phyloP scores from a whole-genome alignment of 2,888 invertebrate genomes.

The Drosophila ochracea region DNA sequence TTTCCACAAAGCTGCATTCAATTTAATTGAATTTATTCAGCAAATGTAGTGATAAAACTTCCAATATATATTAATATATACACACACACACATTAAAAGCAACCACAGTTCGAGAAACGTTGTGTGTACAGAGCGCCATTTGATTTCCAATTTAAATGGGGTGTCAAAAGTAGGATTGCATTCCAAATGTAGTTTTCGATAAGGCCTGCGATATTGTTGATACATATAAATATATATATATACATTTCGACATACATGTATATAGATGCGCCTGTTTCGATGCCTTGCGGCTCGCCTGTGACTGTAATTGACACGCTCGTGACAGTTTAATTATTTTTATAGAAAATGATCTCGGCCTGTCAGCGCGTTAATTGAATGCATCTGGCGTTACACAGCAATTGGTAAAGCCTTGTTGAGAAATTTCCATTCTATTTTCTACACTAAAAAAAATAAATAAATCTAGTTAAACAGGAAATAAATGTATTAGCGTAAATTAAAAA shows the following conservation, averaged over 20 bases:
- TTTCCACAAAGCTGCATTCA: conserved; percentile 34
- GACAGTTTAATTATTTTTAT: conserved; percentile 76
- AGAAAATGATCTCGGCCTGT: conserved; percentile 48
- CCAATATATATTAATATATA: conserved; percentile 21
- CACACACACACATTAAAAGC: not conserved
- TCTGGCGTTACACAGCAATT: conserved; percentile 1
- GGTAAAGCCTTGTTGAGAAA: not conserved
- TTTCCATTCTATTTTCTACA: not conserved
- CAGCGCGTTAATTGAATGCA: conserved; percentile 37
- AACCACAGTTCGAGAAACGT: not conserved
- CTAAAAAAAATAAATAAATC: not conserved
- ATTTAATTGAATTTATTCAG: conserved; percentile 51
- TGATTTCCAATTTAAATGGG: conserved; percentile 67
- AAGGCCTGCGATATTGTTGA: not conserved
- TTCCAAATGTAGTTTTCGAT: conserved; percentile 54
- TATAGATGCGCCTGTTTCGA: not conserved
- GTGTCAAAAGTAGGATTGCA: conserved; percentile 31
- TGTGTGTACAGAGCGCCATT: conserved; percentile 43
- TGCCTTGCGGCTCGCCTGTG: conserved; percentile 27
- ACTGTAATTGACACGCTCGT: conserved; percentile 68
- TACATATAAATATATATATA: not conserved
- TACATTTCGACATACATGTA: not conserved
- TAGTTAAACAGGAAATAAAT: not conserved
- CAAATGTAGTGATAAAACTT: conserved; percentile 27
- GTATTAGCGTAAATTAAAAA: not conserved